These are phyloP conservation scores for Intellagama lesueurii DNA, from an alignment of 2,797 vertebrate genomes.

Conservation along the genomic window DNA sequence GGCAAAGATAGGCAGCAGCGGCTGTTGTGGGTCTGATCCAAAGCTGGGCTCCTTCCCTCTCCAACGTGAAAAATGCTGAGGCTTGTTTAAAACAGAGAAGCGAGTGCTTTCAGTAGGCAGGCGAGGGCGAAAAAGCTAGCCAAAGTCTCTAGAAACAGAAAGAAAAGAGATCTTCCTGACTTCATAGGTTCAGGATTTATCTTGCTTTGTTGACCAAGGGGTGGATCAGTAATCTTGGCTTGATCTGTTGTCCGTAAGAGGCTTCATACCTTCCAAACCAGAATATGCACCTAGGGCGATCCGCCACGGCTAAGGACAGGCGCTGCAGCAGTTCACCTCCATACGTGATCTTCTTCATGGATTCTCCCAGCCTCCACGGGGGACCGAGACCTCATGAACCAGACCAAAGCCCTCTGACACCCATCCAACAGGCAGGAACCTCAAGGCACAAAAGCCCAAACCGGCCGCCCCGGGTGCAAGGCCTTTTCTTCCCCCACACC, in stretches of 20 bases:
- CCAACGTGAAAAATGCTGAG: constrained; percentile 33
- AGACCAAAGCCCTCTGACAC: neutral
- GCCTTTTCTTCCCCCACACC: no score
- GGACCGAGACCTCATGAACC: neutral
- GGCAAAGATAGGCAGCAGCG: no score
- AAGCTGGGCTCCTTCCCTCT: constrained; percentile 21
- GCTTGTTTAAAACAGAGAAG: neutral
- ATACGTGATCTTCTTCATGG: neutral
- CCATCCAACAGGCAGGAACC: neutral
- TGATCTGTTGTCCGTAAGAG: neutral
- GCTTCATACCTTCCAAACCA: neutral
- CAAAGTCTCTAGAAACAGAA: neutral
- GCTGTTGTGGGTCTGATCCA: constrained; percentile 9
- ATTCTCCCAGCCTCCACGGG: neutral
- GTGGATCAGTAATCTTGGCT: neutral
- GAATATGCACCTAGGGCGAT: neutral
- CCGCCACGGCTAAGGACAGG: neutral
- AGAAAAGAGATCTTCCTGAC: neutral
- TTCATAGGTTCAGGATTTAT: no score
- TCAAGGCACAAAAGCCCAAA: neutral
- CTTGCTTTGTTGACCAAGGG: neutral
- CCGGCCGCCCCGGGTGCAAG: no score
- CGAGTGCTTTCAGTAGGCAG: constrained; percentile 1
- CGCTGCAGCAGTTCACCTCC: neutral
- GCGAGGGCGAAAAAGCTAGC: accelerated